Evolutionary conservation across 2,888 invertebrate genomes (phyloP).

Genomic region (Cheilosia pagana): DNA sequence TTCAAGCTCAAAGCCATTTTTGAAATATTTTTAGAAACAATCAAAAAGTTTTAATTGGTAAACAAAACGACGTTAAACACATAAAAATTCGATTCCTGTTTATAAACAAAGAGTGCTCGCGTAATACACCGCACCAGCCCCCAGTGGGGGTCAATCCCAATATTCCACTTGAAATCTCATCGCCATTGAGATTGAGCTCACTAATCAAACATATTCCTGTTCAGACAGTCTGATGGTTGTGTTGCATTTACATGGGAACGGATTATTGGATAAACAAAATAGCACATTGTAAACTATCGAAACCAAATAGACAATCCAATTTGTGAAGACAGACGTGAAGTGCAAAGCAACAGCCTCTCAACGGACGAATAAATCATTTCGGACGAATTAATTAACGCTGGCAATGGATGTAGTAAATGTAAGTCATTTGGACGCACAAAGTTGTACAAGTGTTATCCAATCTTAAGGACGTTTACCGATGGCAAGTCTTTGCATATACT

Average conservation of each 20-base stretch:
- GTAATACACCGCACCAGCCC: not conserved
- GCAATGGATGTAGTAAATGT: constrained; percentile 21
- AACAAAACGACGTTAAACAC: constrained; percentile 35
- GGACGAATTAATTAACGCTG: constrained; percentile 46
- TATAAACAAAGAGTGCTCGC: constrained; percentile 20
- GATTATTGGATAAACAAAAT: constrained; percentile 46
- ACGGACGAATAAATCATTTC: constrained; percentile 52
- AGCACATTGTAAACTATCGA: constrained; percentile 3
- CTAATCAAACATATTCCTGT: constrained; percentile 27
- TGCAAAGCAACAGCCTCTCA: constrained; percentile 8
- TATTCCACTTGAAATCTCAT: constrained; percentile 53
- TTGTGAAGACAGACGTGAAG: constrained; percentile 21
- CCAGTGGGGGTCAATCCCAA: constrained; percentile 45
- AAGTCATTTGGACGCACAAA: constrained; percentile 13
- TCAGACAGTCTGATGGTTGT: constrained; percentile 27
- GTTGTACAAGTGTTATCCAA: not conserved
- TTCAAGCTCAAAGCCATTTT: constrained; percentile 29
- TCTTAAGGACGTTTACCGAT: constrained; percentile 1
- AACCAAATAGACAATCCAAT: constrained; percentile 53
- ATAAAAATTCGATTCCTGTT: constrained; percentile 20
- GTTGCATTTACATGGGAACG: constrained; percentile 3
- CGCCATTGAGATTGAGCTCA: constrained; percentile 10
- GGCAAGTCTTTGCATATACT: not conserved
- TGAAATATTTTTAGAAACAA: constrained; percentile 37
- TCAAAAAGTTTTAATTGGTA: constrained; percentile 2